Conservation (phyloP, 2,113 vertebrate species). For the Stegastes partitus region DNA sequence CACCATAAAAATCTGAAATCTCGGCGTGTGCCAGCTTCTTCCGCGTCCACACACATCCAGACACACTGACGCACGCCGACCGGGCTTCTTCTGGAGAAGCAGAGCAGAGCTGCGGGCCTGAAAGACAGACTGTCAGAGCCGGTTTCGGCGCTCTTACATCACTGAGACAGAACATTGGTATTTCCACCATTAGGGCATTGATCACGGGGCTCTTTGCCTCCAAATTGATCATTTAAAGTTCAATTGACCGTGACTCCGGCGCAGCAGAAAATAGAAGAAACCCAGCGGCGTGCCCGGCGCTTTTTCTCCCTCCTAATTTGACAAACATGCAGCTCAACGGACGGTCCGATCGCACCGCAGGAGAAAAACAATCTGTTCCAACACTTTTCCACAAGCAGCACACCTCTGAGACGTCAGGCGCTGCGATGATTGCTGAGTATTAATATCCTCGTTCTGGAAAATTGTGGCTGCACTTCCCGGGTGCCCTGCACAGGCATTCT, state of each 20-base stretch:
- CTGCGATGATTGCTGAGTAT: slow-evolving; percentile 28
- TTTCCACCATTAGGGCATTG: slow-evolving; percentile 67
- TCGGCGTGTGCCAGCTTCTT: slow-evolving; percentile 35
- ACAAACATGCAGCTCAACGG: slow-evolving; percentile 27
- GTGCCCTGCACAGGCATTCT: background rate
- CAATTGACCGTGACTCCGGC: slow-evolving; percentile 54
- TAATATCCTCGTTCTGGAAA: slow-evolving; percentile 12
- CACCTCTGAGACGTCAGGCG: slow-evolving; percentile 4
- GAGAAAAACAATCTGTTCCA: slow-evolving; percentile 36
- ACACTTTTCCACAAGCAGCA: slow-evolving; percentile 16
- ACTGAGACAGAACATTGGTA: slow-evolving; percentile 61
- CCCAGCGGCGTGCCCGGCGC: slow-evolving; percentile 11
- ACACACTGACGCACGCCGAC: slow-evolving; percentile 22
- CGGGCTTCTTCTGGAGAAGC: background rate
- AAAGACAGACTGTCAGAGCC: slow-evolving; percentile 65
- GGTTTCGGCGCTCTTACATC: slow-evolving; percentile 55
- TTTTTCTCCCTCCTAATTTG: slow-evolving; percentile 12
- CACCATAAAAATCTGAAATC: slow-evolving; percentile 63
- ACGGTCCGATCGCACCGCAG: slow-evolving; percentile 32
- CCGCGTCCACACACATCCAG: background rate
- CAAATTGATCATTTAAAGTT: slow-evolving; percentile 74
- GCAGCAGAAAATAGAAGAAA: slow-evolving; percentile 55
- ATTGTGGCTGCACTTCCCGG: background rate
- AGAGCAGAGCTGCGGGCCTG: slow-evolving; percentile 25
- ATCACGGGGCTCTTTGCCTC: slow-evolving; percentile 54